Evolutionary conservation across 2,797 vertebrate species (phyloP), one percentile per base, ranked within the genome.

Genomic region (Sebastolobus alascanus): DNA sequence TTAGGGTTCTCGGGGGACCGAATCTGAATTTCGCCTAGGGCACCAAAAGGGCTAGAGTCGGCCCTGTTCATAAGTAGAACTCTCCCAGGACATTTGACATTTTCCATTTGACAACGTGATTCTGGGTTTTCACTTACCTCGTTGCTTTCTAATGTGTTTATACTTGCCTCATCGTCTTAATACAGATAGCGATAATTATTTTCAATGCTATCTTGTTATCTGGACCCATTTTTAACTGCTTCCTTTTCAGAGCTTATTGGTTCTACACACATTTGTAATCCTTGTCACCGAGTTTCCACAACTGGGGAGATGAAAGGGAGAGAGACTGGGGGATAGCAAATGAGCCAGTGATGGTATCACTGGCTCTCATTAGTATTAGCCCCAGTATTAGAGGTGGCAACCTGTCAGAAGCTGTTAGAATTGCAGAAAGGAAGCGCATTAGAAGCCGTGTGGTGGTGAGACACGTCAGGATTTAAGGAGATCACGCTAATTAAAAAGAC

Each of bases 281-380:
- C 81, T 60, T 66, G 55, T 77, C 72, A 56, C 29, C 8, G 50
- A 68, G 27, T 68, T 35, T 58, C 64, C 2, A 33, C 33, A 75
- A 54, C 54, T 55, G 37, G 25, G 59, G 65, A 50, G 72, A 88
- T 74, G 77, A 82, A 69, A 84, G 46, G 43, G 59, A 37, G 38
- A 38, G 38, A 65, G 59, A 50, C 18, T 55, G 63, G 50, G 46
- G 40, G 54, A 73, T 22, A 54, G 65, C 64, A 63, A 82, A 58
- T 84, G 80, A 85, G 74, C 67, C 64, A 74, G 78, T 60, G 68
- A 84, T 69, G n/a, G 22, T 84, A 83, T 82, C 84, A 67, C 64
- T 84, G 73, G 72, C 78, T 79, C 80, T 90, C 80, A 88, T 91
- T 89, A 90, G 76, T 67, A 84, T 84, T 72, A 79, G 73, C 54